A percentile compares a stretch with the other conserved stretches of the same genome.
These are phyloP conservation scores for Gambelia wislizenii DNA, from an alignment of 2,797 vertebrate genomes.

Conservation along the genomic window DNA sequence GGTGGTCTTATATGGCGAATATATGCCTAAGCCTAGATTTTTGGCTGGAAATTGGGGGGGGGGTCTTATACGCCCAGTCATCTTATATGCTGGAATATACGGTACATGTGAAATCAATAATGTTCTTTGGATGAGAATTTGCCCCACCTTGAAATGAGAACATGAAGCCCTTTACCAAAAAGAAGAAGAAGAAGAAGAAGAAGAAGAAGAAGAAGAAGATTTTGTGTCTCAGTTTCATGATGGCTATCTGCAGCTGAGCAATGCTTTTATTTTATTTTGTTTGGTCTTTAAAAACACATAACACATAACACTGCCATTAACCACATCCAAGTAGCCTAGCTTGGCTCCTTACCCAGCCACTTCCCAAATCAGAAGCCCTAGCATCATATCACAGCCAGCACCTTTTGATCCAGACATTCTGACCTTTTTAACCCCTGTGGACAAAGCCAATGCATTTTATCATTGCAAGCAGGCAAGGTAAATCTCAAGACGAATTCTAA, in stretches of 20 bases:
- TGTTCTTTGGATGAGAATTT: not conserved
- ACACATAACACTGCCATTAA: not conserved
- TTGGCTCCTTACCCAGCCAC: not conserved
- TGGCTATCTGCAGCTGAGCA: not conserved
- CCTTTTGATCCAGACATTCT: not conserved
- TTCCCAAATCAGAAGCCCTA: not conserved
- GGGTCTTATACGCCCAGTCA: too few species aligned
- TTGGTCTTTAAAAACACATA: not conserved
- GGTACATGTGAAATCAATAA: not conserved
- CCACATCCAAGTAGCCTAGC: not conserved
- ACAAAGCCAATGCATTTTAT: not conserved
- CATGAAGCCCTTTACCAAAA: not conserved
- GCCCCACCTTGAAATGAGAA: slow-evolving; percentile 34
- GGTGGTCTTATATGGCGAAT: too few species aligned
- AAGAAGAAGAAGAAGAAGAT: slow-evolving; percentile 23
- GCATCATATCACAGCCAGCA: not conserved
- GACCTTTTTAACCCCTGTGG: not conserved
- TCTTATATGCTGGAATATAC: too few species aligned
- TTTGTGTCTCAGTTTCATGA: not conserved
- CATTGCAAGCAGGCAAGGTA: not conserved
- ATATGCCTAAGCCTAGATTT: too few species aligned
- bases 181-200: slow-evolving; percentile 30
- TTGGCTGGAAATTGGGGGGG: too few species aligned
- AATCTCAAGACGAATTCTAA: not conserved
- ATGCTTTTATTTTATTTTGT: not conserved